These are phyloP conservation scores for Bufo bufo DNA, from an alignment of 2,113 vertebrate genomes.

Conservation along the genomic window DNA sequence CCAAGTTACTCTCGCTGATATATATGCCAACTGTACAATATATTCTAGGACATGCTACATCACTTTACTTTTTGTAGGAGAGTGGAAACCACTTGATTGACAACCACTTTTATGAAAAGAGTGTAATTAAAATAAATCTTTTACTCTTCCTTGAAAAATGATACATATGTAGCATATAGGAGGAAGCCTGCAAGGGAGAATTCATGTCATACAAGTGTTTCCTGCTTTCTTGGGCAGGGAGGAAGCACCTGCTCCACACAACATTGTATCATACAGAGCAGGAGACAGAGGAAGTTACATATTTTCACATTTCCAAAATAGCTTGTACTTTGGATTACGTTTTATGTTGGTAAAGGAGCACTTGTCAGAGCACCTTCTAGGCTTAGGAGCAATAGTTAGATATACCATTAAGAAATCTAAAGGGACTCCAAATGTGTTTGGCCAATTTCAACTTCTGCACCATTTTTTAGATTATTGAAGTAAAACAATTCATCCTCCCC, in stretches of 20 bases:
- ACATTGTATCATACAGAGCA: neutral
- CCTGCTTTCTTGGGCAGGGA: constrained; percentile 36
- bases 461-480: no score
- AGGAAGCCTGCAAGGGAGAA: constrained; percentile 1
- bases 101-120: neutral
- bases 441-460: no score
- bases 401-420: no score
- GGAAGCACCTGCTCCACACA: constrained; percentile 48
- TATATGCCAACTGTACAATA: neutral
- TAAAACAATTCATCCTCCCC: no score
- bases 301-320: constrained; percentile 21
- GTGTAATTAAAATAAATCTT: constrained; percentile 2
- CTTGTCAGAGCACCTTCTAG: no score
- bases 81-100: neutral
- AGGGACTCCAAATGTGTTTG: no score
- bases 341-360: no score
- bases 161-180: constrained; percentile 29
- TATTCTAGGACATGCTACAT: neutral
- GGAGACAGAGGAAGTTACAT: constrained; percentile 18
- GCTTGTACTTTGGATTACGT: neutral
- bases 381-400: no score
- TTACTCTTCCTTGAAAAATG: constrained; percentile 31
- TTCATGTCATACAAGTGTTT: constrained; percentile 41
- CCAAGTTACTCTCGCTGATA: no score
- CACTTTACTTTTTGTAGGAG: neutral